Evolutionary conservation across 2,113 vertebrate genomes (phyloP).

Genomic region (Columba livia): DNA sequence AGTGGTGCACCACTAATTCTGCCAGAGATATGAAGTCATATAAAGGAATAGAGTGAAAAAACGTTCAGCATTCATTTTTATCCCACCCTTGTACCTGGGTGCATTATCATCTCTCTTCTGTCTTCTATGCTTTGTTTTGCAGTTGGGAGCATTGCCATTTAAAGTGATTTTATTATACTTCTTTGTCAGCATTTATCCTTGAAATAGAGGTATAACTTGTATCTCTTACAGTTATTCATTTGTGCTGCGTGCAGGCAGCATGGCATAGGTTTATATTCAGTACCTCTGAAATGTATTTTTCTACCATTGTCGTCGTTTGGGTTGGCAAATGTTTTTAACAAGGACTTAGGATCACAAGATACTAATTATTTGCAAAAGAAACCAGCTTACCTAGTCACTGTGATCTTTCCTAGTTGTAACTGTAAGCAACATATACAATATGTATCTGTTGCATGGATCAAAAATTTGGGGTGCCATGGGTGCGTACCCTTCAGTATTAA

Average conservation of each 20-base stretch:
- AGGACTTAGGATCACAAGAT: neutral
- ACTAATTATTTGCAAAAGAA: neutral
- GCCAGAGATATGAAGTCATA: neutral
- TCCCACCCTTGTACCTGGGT: neutral
- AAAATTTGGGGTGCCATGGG: neutral
- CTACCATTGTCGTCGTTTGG: neutral
- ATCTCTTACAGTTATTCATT: neutral
- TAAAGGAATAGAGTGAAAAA: neutral
- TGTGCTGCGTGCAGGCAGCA: neutral
- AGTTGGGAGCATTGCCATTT: constrained; percentile 30
- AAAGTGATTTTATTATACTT: constrained; percentile 35
- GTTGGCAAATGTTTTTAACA: neutral
- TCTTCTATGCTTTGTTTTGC: constrained; percentile 29
- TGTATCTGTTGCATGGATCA: too few relatives aligned
- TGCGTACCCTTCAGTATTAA: neutral
- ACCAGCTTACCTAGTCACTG: neutral
- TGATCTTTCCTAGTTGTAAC: neutral
- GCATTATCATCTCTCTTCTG: constrained; percentile 17
- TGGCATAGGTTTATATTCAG: neutral
- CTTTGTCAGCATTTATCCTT: constrained; percentile 21
- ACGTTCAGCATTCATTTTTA: neutral
- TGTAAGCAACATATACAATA: neutral
- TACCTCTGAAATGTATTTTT: neutral
- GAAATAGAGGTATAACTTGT: constrained; percentile 23
- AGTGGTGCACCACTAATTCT: neutral